phyloP scores from a whole-genome alignment of 2,113 vertebrate species.

The Microcebus lehilahytsara region DNA sequence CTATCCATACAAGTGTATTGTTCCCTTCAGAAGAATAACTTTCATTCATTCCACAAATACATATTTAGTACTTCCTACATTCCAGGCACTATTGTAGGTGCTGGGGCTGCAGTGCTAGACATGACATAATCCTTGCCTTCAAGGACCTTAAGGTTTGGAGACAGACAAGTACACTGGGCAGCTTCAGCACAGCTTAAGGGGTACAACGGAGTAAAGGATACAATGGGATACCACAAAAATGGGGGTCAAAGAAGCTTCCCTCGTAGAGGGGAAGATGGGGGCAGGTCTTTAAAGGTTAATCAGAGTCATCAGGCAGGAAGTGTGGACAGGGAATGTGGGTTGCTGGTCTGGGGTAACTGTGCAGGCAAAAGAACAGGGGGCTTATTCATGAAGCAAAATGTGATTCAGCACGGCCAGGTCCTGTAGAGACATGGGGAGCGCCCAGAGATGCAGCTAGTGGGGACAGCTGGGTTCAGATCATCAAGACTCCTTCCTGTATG shows the following conservation, averaged over 20 bases:
- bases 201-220: neutral
- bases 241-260: neutral
- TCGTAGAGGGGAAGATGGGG: neutral
- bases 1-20: neutral
- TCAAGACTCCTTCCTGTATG: neutral
- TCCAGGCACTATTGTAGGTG: neutral
- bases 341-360: neutral
- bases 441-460: neutral
- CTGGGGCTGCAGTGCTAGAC: neutral
- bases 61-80: neutral
- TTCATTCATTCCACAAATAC: neutral
- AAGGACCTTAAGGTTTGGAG: neutral
- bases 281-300: neutral
- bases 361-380: neutral
- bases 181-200: neutral
- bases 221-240: neutral
- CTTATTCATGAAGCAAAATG: neutral
- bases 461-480: neutral
- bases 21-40: neutral
- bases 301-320: neutral
- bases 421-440: neutral
- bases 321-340: no score
- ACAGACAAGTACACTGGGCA: neutral
- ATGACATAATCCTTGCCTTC: neutral
- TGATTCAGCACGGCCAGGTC: neutral